These are phyloP conservation scores for Meloe dianella DNA, from an alignment of 2,888 invertebrate genomes.

Conservation along the genomic window DNA sequence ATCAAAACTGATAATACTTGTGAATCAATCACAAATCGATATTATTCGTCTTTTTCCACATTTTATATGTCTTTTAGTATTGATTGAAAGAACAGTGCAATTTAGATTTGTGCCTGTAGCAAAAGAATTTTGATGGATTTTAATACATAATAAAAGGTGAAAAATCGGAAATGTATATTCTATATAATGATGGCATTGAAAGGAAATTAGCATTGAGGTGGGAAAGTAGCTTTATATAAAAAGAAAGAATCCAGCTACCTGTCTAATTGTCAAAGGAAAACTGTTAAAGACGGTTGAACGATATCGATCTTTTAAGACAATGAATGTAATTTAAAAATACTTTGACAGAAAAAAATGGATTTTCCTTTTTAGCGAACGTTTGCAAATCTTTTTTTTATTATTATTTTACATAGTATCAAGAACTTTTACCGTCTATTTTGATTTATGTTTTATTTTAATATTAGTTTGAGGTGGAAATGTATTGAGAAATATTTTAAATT, in stretches of 20 bases:
- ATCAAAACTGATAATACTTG: neutral
- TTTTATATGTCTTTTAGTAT: neutral
- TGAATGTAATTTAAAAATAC: neutral
- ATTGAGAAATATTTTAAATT: conserved; percentile 7
- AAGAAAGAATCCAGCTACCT: conserved; percentile 20
- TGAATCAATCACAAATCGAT: conserved; percentile 7
- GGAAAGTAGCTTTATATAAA: conserved; percentile 17
- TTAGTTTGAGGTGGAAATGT: conserved; percentile 1
- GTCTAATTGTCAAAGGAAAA: conserved; percentile 28
- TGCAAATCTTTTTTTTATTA: neutral
- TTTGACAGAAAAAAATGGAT: neutral
- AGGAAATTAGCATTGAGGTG: conserved; percentile 26
- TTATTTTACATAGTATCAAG: neutral
- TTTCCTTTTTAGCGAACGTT: neutral
- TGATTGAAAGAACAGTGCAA: conserved; percentile 2
- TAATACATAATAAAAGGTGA: neutral
- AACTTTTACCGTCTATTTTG: neutral
- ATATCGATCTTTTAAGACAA: conserved; percentile 20
- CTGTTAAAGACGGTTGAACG: conserved; percentile 20
- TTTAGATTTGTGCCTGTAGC: conserved; percentile 3
- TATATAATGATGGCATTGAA: neutral
- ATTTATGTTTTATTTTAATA: conserved; percentile 4
- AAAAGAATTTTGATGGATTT: neutral
- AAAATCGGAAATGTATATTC: conserved; percentile 1
- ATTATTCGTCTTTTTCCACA: neutral